phyloP scores from a whole-genome alignment of 2,113 vertebrate species.

The Ploceus nigricollis region DNA sequence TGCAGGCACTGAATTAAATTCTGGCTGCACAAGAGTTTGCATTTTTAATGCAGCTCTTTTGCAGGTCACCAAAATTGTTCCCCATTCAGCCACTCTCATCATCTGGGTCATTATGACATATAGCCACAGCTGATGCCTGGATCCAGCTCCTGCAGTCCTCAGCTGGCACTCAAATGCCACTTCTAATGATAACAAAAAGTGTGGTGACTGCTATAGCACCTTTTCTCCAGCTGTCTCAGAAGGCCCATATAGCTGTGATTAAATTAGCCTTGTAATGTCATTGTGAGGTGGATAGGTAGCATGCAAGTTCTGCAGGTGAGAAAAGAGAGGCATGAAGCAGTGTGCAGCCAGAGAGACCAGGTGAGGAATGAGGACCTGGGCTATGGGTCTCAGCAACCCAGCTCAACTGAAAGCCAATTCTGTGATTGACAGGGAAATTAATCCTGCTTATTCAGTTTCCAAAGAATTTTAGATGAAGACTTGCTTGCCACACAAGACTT shows the following conservation, averaged over 20 bases:
- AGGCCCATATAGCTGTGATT: neutral
- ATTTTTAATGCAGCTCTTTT: slow-evolving; percentile 28
- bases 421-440: neutral
- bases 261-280: neutral
- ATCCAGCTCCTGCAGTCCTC: neutral
- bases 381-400: neutral
- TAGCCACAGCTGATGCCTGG: slow-evolving; percentile 30
- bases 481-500: neutral
- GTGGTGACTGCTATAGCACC: neutral
- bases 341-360: neutral
- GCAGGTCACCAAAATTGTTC: slow-evolving; percentile 51
- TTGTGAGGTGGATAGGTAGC: neutral
- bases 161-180: slow-evolving; percentile 13
- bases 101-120: neutral
- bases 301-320: neutral
- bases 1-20: slow-evolving; percentile 1
- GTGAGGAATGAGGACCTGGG: neutral
- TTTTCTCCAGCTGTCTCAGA: neutral
- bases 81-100: slow-evolving; percentile 28
- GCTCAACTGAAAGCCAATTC: neutral
- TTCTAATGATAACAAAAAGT: neutral
- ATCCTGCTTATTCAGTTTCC: neutral
- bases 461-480: neutral
- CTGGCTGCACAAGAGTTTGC: neutral
- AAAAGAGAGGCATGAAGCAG: neutral